These are phyloP conservation scores for Amphilophus citrinellus DNA, from an alignment of 2,113 vertebrate genomes.

Conservation along the genomic window DNA sequence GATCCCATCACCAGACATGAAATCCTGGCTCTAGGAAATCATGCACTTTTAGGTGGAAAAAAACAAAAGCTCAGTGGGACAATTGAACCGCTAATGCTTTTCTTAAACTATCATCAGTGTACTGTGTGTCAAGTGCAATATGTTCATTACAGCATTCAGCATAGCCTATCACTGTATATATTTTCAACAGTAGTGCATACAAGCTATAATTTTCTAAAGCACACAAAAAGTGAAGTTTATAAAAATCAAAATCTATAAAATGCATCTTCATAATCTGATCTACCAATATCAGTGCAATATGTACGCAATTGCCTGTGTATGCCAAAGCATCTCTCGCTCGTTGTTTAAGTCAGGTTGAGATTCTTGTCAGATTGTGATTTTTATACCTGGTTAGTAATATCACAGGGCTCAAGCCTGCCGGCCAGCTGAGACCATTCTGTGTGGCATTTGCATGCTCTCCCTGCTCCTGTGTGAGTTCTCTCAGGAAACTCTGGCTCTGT, in stretches of 20 bases:
- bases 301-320: background rate
- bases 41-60: constrained; percentile 15
- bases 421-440: background rate
- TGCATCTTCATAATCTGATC: background rate
- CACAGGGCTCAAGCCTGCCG: background rate
- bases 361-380: background rate
- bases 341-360: background rate
- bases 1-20: constrained; percentile 33
- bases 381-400: background rate
- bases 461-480: background rate
- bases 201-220: background rate
- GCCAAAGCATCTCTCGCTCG: background rate
- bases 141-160: background rate
- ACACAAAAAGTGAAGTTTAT: background rate
- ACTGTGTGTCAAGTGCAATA: background rate
- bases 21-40: constrained; percentile 54
- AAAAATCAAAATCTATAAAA: background rate
- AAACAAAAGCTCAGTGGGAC: background rate
- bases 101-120: background rate
- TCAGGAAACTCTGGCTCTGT: background rate
- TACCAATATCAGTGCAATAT: background rate
- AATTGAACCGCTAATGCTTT: background rate
- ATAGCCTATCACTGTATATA: background rate
- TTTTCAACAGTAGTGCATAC: background rate
- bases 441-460: background rate